phyloP scores from a whole-genome alignment of 92 coral and sea anemone species.

The Plumapathes pennacea region DNA sequence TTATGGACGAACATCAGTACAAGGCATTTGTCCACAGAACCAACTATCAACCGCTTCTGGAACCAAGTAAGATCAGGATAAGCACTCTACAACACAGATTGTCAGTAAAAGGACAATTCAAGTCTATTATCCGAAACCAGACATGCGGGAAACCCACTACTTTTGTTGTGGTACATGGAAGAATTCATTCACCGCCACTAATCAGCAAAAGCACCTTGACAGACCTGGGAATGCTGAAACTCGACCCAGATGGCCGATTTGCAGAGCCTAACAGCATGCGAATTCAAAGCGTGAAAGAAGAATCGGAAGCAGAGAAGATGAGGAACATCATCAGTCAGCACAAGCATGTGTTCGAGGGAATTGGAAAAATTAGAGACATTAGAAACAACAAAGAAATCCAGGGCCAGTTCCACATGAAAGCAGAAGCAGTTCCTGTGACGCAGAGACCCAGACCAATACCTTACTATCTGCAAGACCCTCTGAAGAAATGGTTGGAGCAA shows the following conservation, averaged over 20 bases:
- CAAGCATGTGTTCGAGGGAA: slow-evolving; percentile 54
- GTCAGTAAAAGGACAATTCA: slow-evolving; percentile 16
- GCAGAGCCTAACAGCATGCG: slow-evolving; percentile 41
- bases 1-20: slow-evolving; percentile 63
- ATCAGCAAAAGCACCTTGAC: slow-evolving; percentile 26
- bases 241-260: slow-evolving; percentile 39
- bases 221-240: slow-evolving; percentile 43
- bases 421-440: slow-evolving; percentile 40
- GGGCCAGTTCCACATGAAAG: slow-evolving; percentile 39
- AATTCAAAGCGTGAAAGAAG: slow-evolving; percentile 19
- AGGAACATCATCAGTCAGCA: slow-evolving; percentile 3
- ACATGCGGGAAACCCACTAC: slow-evolving; percentile 37
- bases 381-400: slow-evolving; percentile 31
- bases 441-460: slow-evolving; percentile 45
- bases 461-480: slow-evolving; percentile 39
- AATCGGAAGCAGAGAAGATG: slow-evolving; percentile 7
- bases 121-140: slow-evolving; percentile 24
- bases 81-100: slow-evolving; percentile 30
- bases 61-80: slow-evolving; percentile 15
- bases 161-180: slow-evolving; percentile 26
- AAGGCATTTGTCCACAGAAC: slow-evolving; percentile 9
- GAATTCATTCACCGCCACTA: slow-evolving; percentile 41
- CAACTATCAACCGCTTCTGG: slow-evolving; percentile 1
- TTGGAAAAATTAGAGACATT: slow-evolving; percentile 47
- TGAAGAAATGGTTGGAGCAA: slow-evolving; percentile 24